These are phyloP conservation scores for Hylaeus anthracinus DNA, from an alignment of 1,140 invertebrate genomes.

Conservation along the genomic window DNA sequence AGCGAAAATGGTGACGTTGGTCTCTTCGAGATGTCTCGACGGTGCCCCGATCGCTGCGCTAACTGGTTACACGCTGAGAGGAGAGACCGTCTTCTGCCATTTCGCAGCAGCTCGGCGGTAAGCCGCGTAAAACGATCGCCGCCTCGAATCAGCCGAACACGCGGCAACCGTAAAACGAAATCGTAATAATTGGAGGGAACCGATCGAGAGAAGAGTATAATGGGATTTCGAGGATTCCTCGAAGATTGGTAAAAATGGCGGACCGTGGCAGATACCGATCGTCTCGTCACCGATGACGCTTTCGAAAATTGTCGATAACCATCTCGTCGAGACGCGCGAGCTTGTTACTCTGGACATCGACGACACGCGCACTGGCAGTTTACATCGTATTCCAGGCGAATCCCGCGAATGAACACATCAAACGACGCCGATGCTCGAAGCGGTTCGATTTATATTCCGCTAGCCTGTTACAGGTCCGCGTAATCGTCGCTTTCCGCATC, in stretches of 20 bases:
- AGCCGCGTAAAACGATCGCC: no score
- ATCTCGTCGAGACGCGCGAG: constrained; percentile 6
- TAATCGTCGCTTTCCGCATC: background rate
- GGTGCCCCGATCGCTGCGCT: background rate
- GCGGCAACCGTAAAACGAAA: no score
- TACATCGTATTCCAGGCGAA: no score
- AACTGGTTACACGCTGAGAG: background rate
- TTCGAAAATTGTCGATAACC: background rate
- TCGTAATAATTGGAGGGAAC: no score
- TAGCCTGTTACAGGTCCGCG: background rate
- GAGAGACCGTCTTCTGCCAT: no score
- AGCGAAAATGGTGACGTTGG: background rate
- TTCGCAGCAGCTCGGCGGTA: no score
- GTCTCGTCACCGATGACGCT: background rate
- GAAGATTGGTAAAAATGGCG: no score
- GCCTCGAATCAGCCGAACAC: no score
- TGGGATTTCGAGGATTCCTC: no score
- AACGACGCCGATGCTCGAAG: background rate
- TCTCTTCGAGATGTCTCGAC: background rate
- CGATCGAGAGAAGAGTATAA: no score
- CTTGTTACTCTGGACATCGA: constrained; percentile 20
- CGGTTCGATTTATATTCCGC: background rate
- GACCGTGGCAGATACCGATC: background rate
- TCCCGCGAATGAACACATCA: constrained; percentile 23
- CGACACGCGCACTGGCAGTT: constrained; percentile 13